phyloP scores from a whole-genome alignment of 2,888 invertebrate species.

The Tachystola acroxantha region DNA sequence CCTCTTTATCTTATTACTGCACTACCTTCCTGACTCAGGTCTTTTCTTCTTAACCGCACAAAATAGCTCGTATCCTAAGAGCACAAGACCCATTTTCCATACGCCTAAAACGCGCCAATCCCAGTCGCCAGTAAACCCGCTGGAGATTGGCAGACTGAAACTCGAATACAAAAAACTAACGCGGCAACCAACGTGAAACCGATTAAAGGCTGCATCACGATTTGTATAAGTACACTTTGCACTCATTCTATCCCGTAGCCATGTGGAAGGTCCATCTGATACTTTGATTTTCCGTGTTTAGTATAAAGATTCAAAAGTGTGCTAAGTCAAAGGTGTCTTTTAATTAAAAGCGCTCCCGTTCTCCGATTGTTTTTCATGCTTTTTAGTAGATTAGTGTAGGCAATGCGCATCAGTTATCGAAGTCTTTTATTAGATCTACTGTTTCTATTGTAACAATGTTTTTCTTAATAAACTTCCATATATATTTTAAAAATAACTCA shows the following conservation, averaged over 20 bases:
- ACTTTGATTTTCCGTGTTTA: slow-evolving; percentile 60
- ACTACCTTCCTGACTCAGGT: slow-evolving; percentile 35
- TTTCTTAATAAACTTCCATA: no score
- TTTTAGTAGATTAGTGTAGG: slow-evolving; percentile 17
- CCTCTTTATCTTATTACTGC: slow-evolving; percentile 73
- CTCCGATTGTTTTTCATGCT: slow-evolving; percentile 40
- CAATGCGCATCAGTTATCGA: slow-evolving; percentile 10
- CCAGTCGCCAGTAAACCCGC: slow-evolving; percentile 47
- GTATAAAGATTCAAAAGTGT: slow-evolving; percentile 36
- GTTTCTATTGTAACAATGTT: not conserved
- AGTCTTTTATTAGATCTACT: not conserved
- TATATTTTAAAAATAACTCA: not conserved
- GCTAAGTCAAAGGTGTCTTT: slow-evolving; percentile 56
- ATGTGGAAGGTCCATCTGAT: slow-evolving; percentile 49
- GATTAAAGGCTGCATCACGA: slow-evolving; percentile 78
- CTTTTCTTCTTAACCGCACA: slow-evolving; percentile 23
- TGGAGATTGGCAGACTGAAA: slow-evolving; percentile 69
- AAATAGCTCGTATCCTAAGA: slow-evolving; percentile 40
- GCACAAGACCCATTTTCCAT: slow-evolving; percentile 46
- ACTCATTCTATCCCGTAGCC: slow-evolving; percentile 58
- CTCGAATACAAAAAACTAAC: slow-evolving; percentile 74
- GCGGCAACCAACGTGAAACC: slow-evolving; percentile 74
- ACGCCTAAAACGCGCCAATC: slow-evolving; percentile 26
- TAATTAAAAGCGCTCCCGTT: slow-evolving; percentile 58
- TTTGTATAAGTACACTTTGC: slow-evolving; percentile 74